phyloP scores from a whole-genome alignment of 2,888 invertebrate genomes.

The Boloria selene region DNA sequence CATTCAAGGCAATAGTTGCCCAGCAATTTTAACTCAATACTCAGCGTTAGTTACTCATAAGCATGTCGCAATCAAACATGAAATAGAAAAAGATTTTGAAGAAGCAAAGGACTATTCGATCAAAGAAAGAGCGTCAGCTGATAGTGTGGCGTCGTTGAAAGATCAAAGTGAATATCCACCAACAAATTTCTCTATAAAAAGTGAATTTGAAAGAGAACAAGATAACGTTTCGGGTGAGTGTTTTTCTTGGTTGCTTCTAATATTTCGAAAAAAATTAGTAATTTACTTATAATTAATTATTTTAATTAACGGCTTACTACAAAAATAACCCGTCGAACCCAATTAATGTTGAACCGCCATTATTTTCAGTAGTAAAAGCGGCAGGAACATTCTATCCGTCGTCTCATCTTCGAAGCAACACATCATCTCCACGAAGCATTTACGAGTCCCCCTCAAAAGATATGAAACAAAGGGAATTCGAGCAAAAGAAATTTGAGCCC shows the following conservation, averaged over 20 bases:
- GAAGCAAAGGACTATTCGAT: conserved; percentile 80
- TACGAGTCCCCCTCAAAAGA: conserved; percentile 82
- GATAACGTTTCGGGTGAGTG: conserved; percentile 78
- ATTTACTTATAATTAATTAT: not conserved
- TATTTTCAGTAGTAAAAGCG: conserved; percentile 93
- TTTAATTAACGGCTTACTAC: too few relatives aligned
- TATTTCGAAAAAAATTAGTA: not conserved
- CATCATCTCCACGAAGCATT: conserved; percentile 79
- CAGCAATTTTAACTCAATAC: conserved; percentile 76
- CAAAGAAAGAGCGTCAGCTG: conserved; percentile 74
- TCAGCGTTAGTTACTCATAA: conserved; percentile 78
- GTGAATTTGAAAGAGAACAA: conserved; percentile 74
- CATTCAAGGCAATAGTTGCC: conserved; percentile 75
- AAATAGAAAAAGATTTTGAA: conserved; percentile 68
- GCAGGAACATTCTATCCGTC: conserved; percentile 95
- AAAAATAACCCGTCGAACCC: not conserved
- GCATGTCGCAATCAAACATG: conserved; percentile 73
- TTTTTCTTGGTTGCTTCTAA: conserved; percentile 43
- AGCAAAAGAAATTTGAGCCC: conserved; percentile 64
- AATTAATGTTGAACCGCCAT: conserved; percentile 45
- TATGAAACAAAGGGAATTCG: conserved; percentile 68
- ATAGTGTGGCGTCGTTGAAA: conserved; percentile 67
- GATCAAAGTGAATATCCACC: conserved; percentile 65
- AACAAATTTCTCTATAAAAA: conserved; percentile 75
- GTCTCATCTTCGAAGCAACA: conserved; percentile 83